Evolutionary conservation across 2,113 vertebrate genomes (phyloP).

Genomic region (Opisthocomus hoazin): DNA sequence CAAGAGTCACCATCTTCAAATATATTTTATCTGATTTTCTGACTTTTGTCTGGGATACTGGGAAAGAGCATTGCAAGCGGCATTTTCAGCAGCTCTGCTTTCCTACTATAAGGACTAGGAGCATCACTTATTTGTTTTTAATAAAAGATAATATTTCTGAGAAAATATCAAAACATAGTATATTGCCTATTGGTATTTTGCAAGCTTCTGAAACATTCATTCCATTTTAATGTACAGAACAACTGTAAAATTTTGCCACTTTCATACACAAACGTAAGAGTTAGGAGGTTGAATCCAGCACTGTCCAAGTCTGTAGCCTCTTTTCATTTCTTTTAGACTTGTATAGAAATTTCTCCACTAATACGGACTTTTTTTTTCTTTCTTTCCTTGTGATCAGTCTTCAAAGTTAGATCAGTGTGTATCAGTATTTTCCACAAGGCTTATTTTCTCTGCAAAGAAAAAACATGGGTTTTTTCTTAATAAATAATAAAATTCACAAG

Average conservation of each 20-base stretch:
- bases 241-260: background rate
- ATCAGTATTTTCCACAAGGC: background rate
- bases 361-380: background rate
- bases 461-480: background rate
- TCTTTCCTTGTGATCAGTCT: background rate
- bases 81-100: background rate
- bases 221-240: background rate
- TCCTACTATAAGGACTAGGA: background rate
- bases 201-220: background rate
- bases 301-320: background rate
- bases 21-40: background rate
- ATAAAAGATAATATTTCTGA: background rate
- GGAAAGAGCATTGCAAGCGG: background rate
- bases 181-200: background rate
- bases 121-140: background rate
- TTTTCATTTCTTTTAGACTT: background rate
- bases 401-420: background rate
- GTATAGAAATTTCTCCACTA: background rate
- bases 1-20: background rate
- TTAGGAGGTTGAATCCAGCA: background rate
- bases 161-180: background rate
- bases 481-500: background rate
- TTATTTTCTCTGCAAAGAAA: background rate
- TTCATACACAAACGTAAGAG: background rate
- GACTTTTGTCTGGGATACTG: background rate